Base-by-base conservation (phyloP, 2,888 invertebrate genomes). In the Dione vanillae region DNA sequence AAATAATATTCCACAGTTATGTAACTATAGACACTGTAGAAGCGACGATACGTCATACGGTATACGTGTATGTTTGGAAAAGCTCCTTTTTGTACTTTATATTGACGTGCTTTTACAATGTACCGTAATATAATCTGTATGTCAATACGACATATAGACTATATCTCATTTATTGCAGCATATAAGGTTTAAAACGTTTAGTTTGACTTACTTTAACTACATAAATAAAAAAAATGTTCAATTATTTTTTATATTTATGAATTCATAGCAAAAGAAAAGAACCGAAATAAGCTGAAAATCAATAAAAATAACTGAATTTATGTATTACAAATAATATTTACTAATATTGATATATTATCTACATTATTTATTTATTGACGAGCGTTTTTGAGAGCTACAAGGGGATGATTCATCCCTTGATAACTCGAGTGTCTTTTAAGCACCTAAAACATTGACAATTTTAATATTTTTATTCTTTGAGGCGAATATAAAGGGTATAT, bases 11-110 rank as follows among this genome's bases (percentile, higher is more conserved):
- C 43, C 16, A 45, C 16, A 43, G 45, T 61, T 61, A 61, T 45
- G 45, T 61, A 61, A 61, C 61, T 61, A 61, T n/a, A 61, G 61
- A 43, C 59, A 35, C 45, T 45, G 45, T 40, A 45, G 35, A n/a
- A 47, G 56, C 16, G 56, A 7, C 37, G 56, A 56, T 16, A 56
- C 56, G 56, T 56, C 56, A 56, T 40, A n/a, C 16, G 16, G 7
- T 16, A 19, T 56, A 56, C 37, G 16, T 14, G 11, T 37, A 16
- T 11, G 37, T 37, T 37, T 40, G 9, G n/a, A 56, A 56, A 56
- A 56, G 37, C 37, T 19, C 35, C 9, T 20, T 37, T 56, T 40
- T 37, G 16, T 40, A 11, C 19, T 56, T 19, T 16, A 16, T 37
- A 56, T 37, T n/a, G 19, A 20, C 20, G 1, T 20, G 0, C 10